Base-by-base conservation (phyloP, 2,888 invertebrate genomes). In the Eristalis intricaria region DNA sequence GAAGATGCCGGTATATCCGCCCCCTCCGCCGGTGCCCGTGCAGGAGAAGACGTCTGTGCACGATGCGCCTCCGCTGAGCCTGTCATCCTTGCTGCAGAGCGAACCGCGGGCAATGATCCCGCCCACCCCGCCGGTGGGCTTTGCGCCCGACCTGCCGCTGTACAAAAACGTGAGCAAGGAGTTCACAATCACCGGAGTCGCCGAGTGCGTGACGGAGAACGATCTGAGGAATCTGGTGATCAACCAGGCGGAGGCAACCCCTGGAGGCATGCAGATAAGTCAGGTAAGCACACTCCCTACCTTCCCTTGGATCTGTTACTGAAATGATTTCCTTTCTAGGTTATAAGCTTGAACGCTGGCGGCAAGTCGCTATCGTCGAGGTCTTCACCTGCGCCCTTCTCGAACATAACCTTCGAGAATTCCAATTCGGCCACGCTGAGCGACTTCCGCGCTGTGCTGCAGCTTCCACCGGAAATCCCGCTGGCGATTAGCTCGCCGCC, bases 171-270 rank as follows among this genome's bases (percentile, higher is more conserved):
- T 89, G 7, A 74, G 76, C 65, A 89, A 71, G 15, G 89, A 90
- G 15, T 89, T 90, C 75, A 40, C 88, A 1, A 90, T 90, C 50
- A 89, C 90, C 10, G 83, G 88, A 1, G 89, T 90, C 8, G 74
- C 90, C 50, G 64, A 90, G 85, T 83, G 89, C 40, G 84, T 75
- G 15, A 70, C 71, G 0, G 81, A 75, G 4, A 60, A 35, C 0
- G 60, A 71, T 15, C 66, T 79, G 19, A 73, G 43, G 10, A 88
- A 80, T 26, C 26, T 77, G 22, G 77, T 85, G 0, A 40, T 81
- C 1, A 85, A 87, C 11, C 71, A 84, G n/a, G 26, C 79, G 0
- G 75, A 78, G 10, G 68, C 84, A 10, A 61, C 71, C 7, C 66
- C 79, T 4, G 84, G 87, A n/a, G 87, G 87, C 29, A 58, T 87